Evolutionary conservation across 2,888 invertebrate genomes (phyloP).

Genomic region (Agapostemon virescens): DNA sequence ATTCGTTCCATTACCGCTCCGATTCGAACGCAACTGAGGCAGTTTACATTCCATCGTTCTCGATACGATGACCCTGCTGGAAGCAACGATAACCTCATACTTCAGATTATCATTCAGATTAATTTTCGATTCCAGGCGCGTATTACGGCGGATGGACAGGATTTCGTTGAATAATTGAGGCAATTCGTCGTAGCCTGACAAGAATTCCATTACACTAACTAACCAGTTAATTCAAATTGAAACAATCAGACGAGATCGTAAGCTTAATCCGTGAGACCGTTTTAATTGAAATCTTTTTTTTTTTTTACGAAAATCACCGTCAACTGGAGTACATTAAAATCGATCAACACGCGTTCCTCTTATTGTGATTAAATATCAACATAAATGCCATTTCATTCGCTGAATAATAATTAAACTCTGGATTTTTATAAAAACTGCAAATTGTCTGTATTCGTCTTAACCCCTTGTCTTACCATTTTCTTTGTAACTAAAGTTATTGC

Average conservation of each 20-base stretch:
- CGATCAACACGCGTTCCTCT: not conserved
- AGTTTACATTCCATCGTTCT: slow-evolving; percentile 24
- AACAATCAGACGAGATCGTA: not conserved
- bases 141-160: not conserved
- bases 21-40: not conserved
- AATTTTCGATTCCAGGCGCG: slow-evolving; percentile 7
- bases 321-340: not conserved
- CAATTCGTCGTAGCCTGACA: not conserved
- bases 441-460: too few species aligned
- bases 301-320: not conserved
- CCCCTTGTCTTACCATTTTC: too few species aligned
- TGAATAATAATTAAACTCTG: not conserved
- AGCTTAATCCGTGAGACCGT: not conserved
- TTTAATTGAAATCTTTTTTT: slow-evolving; percentile 1
- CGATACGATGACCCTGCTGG: slow-evolving; percentile 14
- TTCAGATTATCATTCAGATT: slow-evolving; percentile 20
- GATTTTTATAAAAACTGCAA: too few species aligned
- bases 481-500: too few species aligned
- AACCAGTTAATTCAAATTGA: slow-evolving; percentile 6
- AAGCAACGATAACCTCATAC: slow-evolving; percentile 8
- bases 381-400: not conserved
- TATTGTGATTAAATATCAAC: not conserved
- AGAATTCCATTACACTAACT: slow-evolving; percentile 11
- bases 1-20: slow-evolving; percentile 27
- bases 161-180: slow-evolving; percentile 17